Evolutionary conservation across 2,888 invertebrate species (phyloP).

Genomic region (Diaphora mendica): DNA sequence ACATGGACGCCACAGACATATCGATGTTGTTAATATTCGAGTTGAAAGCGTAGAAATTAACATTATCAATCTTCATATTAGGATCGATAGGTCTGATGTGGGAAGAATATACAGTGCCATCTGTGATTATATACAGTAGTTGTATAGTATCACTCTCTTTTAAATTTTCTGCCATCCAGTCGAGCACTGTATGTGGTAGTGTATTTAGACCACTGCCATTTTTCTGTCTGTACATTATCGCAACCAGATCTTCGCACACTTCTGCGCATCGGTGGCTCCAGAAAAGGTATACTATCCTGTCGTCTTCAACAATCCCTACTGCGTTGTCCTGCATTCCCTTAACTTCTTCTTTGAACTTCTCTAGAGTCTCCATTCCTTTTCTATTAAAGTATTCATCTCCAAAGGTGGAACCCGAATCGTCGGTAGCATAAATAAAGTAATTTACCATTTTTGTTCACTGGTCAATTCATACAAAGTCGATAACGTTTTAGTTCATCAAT

Average conservation of each 20-base stretch:
- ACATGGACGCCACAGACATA: slow-evolving; percentile 20
- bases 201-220: neutral
- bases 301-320: too few species aligned
- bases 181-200: neutral
- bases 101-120: neutral
- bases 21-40: neutral
- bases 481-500: too few species aligned
- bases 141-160: slow-evolving; percentile 1
- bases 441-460: too few species aligned
- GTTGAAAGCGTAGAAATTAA: slow-evolving; percentile 6
- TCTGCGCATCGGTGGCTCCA: too few species aligned
- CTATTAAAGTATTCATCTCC: too few species aligned
- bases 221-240: too few species aligned
- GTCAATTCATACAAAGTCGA: too few species aligned
- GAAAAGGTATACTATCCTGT: too few species aligned
- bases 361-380: too few species aligned
- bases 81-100: neutral
- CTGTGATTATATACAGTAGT: slow-evolving; percentile 7
- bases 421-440: neutral
- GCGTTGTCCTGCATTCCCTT: neutral
- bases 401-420: too few species aligned
- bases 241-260: too few species aligned
- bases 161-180: slow-evolving; percentile 2
- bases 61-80: neutral
- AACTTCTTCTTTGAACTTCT: neutral